Conservation (phyloP, 2,888 invertebrate genomes). For the Cinara cedri region DNA sequence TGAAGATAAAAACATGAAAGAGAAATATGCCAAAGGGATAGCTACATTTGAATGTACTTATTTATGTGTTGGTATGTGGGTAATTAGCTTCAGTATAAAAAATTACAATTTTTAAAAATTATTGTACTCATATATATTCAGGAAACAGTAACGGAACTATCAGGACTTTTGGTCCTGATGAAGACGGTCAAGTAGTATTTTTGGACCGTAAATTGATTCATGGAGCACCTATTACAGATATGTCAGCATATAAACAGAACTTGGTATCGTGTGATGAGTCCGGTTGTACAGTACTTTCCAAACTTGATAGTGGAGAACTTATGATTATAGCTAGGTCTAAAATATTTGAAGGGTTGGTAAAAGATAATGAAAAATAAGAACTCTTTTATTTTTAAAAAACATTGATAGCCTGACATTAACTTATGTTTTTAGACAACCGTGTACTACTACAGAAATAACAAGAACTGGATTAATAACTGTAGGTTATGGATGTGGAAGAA, state of each 20-base stretch:
- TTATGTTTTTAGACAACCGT: slow-evolving; percentile 42
- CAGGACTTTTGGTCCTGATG: slow-evolving; percentile 60
- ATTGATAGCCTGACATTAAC: neutral
- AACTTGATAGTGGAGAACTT: slow-evolving; percentile 60
- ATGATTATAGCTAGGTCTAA: slow-evolving; percentile 59
- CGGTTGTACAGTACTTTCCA: slow-evolving; percentile 60
- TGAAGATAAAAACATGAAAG: slow-evolving; percentile 58
- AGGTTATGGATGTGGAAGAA: slow-evolving; percentile 61
- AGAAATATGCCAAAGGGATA: slow-evolving; percentile 60
- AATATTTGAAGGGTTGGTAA: slow-evolving; percentile 58
- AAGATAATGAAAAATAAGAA: neutral
- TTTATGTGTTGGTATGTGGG: slow-evolving; percentile 60
- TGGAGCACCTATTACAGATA: slow-evolving; percentile 60
- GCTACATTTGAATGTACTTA: slow-evolving; percentile 60
- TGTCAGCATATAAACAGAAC: slow-evolving; percentile 59
- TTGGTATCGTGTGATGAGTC: slow-evolving; percentile 61
- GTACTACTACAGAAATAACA: slow-evolving; percentile 53
- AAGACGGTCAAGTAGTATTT: slow-evolving; percentile 60
- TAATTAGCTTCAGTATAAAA: neutral
- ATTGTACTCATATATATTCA: no score
- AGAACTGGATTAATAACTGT: slow-evolving; percentile 59
- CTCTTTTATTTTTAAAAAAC: no score
- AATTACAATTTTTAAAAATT: no score
- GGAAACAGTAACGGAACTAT: slow-evolving; percentile 61
- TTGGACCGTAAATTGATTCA: slow-evolving; percentile 61